These are phyloP conservation scores for Astreopora myriophthalma DNA, from an alignment of 64 coral and sea anemone species.

Conservation along the genomic window DNA sequence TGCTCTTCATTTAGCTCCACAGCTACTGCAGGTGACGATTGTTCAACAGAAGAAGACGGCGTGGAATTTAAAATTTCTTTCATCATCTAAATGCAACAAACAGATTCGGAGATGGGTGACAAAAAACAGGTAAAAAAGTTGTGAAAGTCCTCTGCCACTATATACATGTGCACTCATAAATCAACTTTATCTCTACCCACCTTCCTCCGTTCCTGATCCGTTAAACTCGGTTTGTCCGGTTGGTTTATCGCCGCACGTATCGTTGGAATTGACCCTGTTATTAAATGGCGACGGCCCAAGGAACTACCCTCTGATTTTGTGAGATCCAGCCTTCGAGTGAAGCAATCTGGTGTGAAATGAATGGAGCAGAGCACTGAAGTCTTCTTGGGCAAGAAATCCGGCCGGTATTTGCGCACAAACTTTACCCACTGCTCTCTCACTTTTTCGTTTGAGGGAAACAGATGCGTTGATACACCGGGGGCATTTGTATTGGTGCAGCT, in stretches of 20 bases:
- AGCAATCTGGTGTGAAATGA: too few species aligned
- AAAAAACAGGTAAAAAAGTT: background rate
- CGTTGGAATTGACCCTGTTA: background rate
- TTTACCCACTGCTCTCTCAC: too few species aligned
- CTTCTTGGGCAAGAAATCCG: too few species aligned
- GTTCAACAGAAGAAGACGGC: background rate
- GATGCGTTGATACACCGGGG: too few species aligned
- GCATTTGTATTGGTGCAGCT: too few species aligned
- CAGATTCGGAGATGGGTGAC: background rate
- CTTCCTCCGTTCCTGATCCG: background rate
- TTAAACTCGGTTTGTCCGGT: background rate
- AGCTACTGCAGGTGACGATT: background rate
- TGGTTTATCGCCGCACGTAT: background rate
- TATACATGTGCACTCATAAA: background rate
- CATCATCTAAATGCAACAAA: background rate
- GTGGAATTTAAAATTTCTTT: background rate
- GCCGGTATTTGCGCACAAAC: too few species aligned
- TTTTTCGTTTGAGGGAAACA: too few species aligned
- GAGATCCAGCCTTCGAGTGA: background rate
- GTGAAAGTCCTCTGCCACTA: background rate
- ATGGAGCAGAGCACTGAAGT: too few species aligned
- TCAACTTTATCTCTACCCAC: background rate
- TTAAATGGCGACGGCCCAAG: background rate
- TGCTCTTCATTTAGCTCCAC: background rate
- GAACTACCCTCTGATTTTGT: background rate